phyloP scores from a whole-genome alignment of 2,113 vertebrate genomes.

The Cinclus mexicanus region DNA sequence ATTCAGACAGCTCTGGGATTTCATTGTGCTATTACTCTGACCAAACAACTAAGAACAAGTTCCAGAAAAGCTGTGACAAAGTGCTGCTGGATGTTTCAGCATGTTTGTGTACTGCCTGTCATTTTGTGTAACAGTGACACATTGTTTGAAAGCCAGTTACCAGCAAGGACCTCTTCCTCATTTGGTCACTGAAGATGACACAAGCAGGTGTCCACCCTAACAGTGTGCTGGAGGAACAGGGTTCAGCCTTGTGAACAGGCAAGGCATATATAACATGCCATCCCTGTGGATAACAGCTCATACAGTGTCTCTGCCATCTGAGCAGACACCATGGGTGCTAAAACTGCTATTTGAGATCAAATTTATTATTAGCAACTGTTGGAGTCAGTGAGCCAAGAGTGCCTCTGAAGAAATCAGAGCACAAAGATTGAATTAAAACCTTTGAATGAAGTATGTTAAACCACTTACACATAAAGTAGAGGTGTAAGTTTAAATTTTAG shows the following conservation, averaged over 20 bases:
- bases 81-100: background rate
- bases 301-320: background rate
- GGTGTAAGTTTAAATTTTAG: too few species aligned
- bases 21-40: background rate
- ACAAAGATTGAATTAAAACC: too few species aligned
- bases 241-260: background rate
- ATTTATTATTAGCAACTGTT: background rate
- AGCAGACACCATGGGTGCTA: background rate
- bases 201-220: background rate
- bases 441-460: too few species aligned
- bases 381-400: too few species aligned
- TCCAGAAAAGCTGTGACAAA: background rate
- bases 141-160: background rate
- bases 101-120: background rate
- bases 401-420: too few species aligned
- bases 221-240: background rate
- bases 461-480: too few species aligned
- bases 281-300: background rate
- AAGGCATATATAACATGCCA: background rate
- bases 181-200: background rate
- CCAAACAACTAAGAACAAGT: background rate
- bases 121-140: background rate
- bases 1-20: background rate
- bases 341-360: background rate
- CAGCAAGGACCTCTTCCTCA: background rate